Percentiles rank a stretch among this genome's conserved stretches.
Conservation (phyloP, 2,113 vertebrate species). For the Aramus guarauna region DNA sequence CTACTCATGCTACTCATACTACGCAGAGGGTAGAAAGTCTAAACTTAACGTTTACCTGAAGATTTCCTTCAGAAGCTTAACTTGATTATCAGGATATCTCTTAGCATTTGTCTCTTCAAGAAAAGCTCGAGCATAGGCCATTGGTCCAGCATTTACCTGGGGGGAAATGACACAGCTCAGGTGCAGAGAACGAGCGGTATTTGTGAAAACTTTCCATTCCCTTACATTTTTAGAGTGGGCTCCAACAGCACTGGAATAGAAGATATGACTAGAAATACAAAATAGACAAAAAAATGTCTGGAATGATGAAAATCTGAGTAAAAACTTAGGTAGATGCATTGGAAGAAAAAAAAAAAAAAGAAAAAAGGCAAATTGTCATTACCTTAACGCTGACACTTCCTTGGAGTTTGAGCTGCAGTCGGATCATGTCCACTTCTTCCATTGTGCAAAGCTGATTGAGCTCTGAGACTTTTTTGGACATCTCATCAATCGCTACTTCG, state of each 20-base stretch:
- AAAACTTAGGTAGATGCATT: neutral
- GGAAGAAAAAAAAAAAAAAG: too few species aligned
- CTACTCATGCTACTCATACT: neutral
- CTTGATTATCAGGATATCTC: slow-evolving; percentile 97
- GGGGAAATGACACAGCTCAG: neutral
- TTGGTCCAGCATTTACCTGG: slow-evolving; percentile 95
- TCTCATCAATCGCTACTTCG: slow-evolving; percentile 98
- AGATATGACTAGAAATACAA: neutral
- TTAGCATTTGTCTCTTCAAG: slow-evolving; percentile 96
- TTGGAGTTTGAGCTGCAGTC: slow-evolving; percentile 96
- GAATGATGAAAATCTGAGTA: neutral
- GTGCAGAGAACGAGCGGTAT: neutral
- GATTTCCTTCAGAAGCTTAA: slow-evolving; percentile 95
- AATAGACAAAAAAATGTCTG: neutral
- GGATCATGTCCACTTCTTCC: slow-evolving; percentile 98
- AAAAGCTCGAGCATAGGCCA: slow-evolving; percentile 97
- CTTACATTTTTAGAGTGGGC: neutral
- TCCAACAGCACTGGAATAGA: neutral
- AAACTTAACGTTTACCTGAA: slow-evolving; percentile 84
- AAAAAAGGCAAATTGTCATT: neutral
- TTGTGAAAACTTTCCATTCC: neutral
- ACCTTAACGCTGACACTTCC: slow-evolving; percentile 96
- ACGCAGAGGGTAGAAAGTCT: neutral
- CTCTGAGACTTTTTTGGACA: slow-evolving; percentile 95
- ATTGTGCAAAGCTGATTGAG: slow-evolving; percentile 94